Percentiles rank a stretch among this genome's conserved stretches.
Conservation (phyloP, 2,113 vertebrate genomes). For the Amphiprion ocellaris region DNA sequence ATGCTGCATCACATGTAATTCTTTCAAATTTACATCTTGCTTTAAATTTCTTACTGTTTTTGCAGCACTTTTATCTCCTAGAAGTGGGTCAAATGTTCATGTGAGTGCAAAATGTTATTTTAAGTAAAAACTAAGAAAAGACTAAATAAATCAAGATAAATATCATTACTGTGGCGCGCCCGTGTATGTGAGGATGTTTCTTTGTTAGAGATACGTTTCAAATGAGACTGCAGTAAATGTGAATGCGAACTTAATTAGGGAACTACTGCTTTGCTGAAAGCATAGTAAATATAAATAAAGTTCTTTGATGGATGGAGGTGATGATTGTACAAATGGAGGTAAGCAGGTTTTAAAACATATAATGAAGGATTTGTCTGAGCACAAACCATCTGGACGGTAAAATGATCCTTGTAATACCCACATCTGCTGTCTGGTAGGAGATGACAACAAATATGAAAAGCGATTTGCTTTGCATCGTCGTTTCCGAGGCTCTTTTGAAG, state of each 20-base stretch:
- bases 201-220: constrained; percentile 12
- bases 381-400: constrained; percentile 40
- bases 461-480: constrained; percentile 16
- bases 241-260: constrained; percentile 18
- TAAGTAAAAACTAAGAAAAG: neutral
- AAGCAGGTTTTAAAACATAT: constrained; percentile 26
- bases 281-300: constrained; percentile 9
- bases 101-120: neutral
- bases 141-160: neutral
- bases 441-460: constrained; percentile 26
- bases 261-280: constrained; percentile 12
- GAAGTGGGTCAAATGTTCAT: neutral
- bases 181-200: neutral
- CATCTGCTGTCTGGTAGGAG: constrained; percentile 29
- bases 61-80: neutral
- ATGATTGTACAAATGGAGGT: neutral
- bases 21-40: constrained; percentile 3
- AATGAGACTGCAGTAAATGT: constrained; percentile 1
- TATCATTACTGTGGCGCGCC: neutral
- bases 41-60: neutral
- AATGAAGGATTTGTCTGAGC: constrained; percentile 39
- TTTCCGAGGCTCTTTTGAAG: constrained; percentile 26
- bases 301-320: constrained; percentile 14
- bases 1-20: constrained; percentile 7
- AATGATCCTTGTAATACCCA: constrained; percentile 15